phyloP scores from a whole-genome alignment of 2,888 invertebrate species.

The Deilephila porcellus region DNA sequence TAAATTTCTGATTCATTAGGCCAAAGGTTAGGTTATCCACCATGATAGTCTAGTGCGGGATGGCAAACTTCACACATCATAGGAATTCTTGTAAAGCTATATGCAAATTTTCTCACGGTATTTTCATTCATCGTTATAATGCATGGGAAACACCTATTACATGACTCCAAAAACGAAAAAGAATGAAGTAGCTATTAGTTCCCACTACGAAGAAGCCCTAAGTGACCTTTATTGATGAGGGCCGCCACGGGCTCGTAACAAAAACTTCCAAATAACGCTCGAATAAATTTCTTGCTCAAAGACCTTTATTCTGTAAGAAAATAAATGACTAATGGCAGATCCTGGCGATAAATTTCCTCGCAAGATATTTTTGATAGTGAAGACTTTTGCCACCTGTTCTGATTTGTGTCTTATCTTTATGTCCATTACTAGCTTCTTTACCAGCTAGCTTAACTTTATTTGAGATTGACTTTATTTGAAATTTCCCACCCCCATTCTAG shows the following conservation, averaged over 20 bases:
- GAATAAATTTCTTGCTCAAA: conserved; percentile 33
- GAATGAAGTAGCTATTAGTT: background rate
- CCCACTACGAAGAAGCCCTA: background rate
- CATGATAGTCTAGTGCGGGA: too few relatives aligned
- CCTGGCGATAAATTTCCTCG: conserved; percentile 27
- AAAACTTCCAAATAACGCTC: conserved; percentile 35
- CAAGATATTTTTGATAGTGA: conserved; percentile 11
- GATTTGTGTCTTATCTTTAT: background rate
- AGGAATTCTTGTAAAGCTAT: too few relatives aligned
- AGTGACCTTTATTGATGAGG: conserved; percentile 35
- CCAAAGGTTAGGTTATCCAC: too few relatives aligned
- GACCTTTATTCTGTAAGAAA: conserved; percentile 31
- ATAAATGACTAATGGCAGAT: conserved; percentile 31
- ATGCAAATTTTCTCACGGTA: too few relatives aligned
- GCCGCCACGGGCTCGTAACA: conserved; percentile 28
- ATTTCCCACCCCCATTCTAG: too few relatives aligned
- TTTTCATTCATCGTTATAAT: too few relatives aligned
- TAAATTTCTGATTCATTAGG: too few relatives aligned
- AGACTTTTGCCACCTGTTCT: conserved; percentile 19
- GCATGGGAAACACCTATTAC: too few relatives aligned
- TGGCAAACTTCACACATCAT: too few relatives aligned
- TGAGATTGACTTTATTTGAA: too few relatives aligned
- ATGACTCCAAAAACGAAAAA: background rate
- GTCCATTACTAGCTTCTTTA: too few relatives aligned
- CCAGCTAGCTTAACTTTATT: too few relatives aligned